These are phyloP conservation scores for Ectropis crepuscularia DNA, from an alignment of 2,888 invertebrate genomes.

Conservation along the genomic window DNA sequence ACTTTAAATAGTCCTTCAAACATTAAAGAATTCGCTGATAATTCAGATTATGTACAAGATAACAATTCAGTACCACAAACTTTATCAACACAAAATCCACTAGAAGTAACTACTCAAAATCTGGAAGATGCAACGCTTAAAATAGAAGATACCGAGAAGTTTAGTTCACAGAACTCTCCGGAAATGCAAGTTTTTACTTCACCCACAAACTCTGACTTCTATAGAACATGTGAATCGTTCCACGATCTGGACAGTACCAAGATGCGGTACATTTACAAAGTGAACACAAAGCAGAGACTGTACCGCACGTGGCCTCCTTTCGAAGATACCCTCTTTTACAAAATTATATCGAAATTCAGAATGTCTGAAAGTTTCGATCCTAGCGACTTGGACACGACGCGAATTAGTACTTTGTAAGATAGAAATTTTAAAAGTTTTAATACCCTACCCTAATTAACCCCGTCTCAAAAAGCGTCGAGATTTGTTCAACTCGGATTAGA, in stretches of 20 bases:
- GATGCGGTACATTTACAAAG: conserved; percentile 57
- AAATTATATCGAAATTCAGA: conserved; percentile 71
- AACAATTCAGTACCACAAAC: no score
- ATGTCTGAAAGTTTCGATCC: conserved; percentile 79
- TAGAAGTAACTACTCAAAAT: no score
- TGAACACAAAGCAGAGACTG: conserved; percentile 48
- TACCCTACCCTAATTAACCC: no score
- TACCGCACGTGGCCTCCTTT: conserved; percentile 75
- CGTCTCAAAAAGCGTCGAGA: no score
- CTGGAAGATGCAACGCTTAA: background rate
- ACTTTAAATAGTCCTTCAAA: background rate
- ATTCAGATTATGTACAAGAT: no score
- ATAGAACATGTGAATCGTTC: conserved; percentile 36
- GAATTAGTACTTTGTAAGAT: conserved; percentile 42
- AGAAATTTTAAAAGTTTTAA: no score
- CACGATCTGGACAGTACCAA: conserved; percentile 36
- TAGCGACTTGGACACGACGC: conserved; percentile 58
- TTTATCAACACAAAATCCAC: no score
- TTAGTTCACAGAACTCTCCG: background rate
- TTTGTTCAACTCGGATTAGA: no score
- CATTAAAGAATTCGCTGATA: background rate
- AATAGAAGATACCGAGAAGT: background rate
- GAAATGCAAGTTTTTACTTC: conserved; percentile 38
- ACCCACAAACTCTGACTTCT: conserved; percentile 48
- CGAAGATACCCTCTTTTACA: conserved; percentile 72